These are phyloP conservation scores for Liolophura sinensis DNA, from an alignment of 1,140 invertebrate species.

Conservation along the genomic window DNA sequence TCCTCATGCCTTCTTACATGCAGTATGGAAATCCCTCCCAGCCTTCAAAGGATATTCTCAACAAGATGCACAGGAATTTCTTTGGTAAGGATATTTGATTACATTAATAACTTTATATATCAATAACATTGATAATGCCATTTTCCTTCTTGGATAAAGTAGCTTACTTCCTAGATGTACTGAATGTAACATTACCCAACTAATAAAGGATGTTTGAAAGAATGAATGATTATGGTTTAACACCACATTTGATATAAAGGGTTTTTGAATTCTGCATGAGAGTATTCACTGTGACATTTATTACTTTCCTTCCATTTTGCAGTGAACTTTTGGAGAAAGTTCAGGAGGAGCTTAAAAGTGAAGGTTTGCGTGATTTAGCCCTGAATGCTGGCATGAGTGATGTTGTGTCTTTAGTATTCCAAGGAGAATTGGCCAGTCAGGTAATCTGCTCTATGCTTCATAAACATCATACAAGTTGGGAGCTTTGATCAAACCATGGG, in stretches of 20 bases:
- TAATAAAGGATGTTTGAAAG: too few relatives aligned
- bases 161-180: not conserved
- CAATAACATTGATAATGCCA: not conserved
- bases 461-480: not conserved
- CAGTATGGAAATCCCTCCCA: conserved; percentile 50
- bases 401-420: conserved; percentile 38
- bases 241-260: too few relatives aligned
- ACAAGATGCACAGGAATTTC: conserved; percentile 56
- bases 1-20: conserved; percentile 49
- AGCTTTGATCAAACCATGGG: too few relatives aligned
- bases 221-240: too few relatives aligned
- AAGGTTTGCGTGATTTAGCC: conserved; percentile 10
- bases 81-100: conserved; percentile 34
- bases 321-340: conserved; percentile 42
- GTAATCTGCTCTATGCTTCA: conserved; percentile 10
- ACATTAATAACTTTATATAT: not conserved
- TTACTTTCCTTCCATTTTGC: conserved; percentile 7
- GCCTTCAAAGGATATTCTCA: conserved; percentile 52
- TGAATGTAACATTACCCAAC: not conserved
- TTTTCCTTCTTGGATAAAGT: not conserved
- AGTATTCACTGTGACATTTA: not conserved
- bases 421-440: conserved; percentile 45
- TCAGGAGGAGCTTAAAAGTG: conserved; percentile 16
- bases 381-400: conserved; percentile 6
- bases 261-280: too few relatives aligned